Evolutionary conservation across 2,113 vertebrate genomes (phyloP), one percentile per base, ranked within the genome.

Genomic region (Corythaeola cristata): DNA sequence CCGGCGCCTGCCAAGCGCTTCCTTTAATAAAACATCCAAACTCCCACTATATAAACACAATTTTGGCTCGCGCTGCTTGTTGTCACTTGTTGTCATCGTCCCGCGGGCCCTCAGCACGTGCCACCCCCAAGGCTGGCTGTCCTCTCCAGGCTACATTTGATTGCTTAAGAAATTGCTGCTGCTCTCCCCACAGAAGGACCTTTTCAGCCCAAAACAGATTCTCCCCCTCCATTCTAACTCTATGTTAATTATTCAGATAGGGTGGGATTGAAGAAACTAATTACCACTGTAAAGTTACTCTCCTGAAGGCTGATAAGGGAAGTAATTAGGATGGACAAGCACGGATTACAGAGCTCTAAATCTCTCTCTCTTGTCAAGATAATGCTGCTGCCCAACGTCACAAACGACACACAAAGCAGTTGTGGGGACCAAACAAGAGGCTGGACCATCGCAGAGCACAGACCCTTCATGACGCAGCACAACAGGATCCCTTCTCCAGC

Each of bases 321-420:
- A 97, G 95, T 96, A 98, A 98, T 98, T 97, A 98, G 94, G 93
- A 97, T 96, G 96, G 98, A 98, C 97, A 96, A 49, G 94, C 63
- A 35, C 75, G 94, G 94, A 96, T 97, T 98, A 97, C 89, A 96
- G 86, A 84, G 90, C 91, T 80, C 63, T 69, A 93, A 97, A 96
- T 96, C 69, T 88, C 95, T 92, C 74, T 49, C 53, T 62, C 49
- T 89, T 92, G 89, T 97, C 95, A 93, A 97, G 97, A 97, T 96
- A 97, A 98, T 53, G 66, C 90, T 81, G 11, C 66, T 95, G 56
- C 69, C 84, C 81, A 85, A 71, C 32, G 64, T 96, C 47, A 83
- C 20, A 74, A 49, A 41, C 4, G 64, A 94, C 62, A 39, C 79
- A 62, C 0, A 0, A 45, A 74, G 58, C 49, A 45, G 11, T 41